Base-by-base conservation (phyloP, 2,888 invertebrate species). In the Drosophila formosana region DNA sequence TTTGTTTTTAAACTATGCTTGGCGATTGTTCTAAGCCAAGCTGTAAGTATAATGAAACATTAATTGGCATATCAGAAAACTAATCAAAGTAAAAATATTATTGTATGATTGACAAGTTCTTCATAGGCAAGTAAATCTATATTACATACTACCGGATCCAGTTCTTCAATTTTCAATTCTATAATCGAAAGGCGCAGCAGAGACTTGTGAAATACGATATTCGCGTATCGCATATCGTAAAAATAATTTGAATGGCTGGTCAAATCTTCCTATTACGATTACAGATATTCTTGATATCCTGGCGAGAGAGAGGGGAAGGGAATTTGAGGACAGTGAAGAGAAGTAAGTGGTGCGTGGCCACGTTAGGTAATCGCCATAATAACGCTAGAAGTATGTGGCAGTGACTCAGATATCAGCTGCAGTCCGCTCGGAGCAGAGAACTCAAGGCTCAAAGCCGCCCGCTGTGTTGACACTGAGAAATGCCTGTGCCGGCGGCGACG, bases 381-480 rank as follows among this genome's bases (percentile, higher is more conserved):
- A 77, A 74, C 76, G 65, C 56, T 63, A 56, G 69, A 60, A 63
- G 56, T 28, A 68, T 68, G 75, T 68, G 47, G 68, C 66, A 76
- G 85, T 75, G 79, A 63, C 68, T 72, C 67, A 60, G 85, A 70
- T 84, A 82, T 72, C 82, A 55, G 39, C 39, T 34, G 30, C 64
- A 69, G 62, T 75, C 75, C 75, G 41, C 49, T 3, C 37, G n/a
- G 18, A 18, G 18, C 18, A 18, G 18, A 18, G 18, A 53, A 52
- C 66, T 85, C 88, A 88, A 87, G 86, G 57, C 46, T 71, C 66
- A 37, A 37, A 57, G 82, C 80, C 85, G 85, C 84, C 89, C 74
- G 85, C 84, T 84, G 84, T 67, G 88, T 72, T 87, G 89, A 87
- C 84, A 87, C 72, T 89, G 89, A 87, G 28, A 84, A 84, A 83